Conservation (phyloP, 2,888 invertebrate genomes). For the Empis stercorea region DNA sequence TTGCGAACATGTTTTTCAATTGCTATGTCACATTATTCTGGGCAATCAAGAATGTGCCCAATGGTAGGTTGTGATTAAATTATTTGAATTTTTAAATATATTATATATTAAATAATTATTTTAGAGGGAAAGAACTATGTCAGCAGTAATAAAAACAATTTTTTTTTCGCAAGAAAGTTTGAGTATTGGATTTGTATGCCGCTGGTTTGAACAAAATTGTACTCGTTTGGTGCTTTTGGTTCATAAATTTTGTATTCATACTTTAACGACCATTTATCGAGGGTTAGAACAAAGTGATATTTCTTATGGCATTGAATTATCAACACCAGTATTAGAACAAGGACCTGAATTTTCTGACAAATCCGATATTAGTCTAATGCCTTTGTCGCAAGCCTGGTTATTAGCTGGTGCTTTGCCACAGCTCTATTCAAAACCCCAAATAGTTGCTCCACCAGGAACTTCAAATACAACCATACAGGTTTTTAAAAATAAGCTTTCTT, state of each 20-base stretch:
- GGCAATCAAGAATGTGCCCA: conserved; percentile 47
- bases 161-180: conserved; percentile 66
- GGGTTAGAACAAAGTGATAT: conserved; percentile 33
- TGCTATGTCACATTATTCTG: conserved; percentile 66
- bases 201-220: conserved; percentile 70
- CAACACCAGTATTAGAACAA: conserved; percentile 60
- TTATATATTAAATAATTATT: conserved; percentile 1
- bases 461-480: conserved; percentile 29
- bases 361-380: conserved; percentile 37
- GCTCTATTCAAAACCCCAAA: conserved; percentile 40
- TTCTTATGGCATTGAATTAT: conserved; percentile 49
- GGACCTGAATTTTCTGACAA: conserved; percentile 23
- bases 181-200: conserved; percentile 61
- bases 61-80: conserved; percentile 32
- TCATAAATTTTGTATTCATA: conserved; percentile 47
- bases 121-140: conserved; percentile 48
- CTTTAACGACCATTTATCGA: conserved; percentile 43
- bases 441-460: conserved; percentile 17
- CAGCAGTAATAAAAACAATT: conserved; percentile 62
- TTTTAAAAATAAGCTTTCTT: conserved; percentile 52
- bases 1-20: conserved; percentile 63
- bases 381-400: conserved; percentile 57
- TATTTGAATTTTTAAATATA: conserved; percentile 1
- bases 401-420: conserved; percentile 51
- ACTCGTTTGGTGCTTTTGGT: conserved; percentile 62